Evolutionary conservation across 2,113 vertebrate species (phyloP).

Genomic region (Ranitomeya imitator): DNA sequence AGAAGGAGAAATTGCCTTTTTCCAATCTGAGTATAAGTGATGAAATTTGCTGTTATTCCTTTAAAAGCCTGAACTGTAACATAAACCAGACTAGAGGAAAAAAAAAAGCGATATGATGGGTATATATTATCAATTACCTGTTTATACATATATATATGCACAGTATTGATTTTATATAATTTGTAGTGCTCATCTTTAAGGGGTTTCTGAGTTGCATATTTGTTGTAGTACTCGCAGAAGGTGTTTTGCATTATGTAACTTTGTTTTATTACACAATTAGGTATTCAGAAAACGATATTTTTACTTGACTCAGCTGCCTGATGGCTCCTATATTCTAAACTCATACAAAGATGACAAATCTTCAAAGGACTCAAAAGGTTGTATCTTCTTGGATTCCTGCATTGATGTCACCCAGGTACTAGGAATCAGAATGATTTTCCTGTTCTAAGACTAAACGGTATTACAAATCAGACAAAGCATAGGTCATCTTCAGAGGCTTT

Average conservation of each 20-base stretch:
- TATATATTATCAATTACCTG: no score
- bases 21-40: no score
- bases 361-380: slow-evolving; percentile 95
- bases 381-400: slow-evolving; percentile 95
- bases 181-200: no score
- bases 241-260: not conserved
- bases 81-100: no score
- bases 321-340: slow-evolving; percentile 96
- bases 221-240: not conserved
- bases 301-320: slow-evolving; percentile 94
- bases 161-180: no score
- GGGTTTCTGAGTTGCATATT: no score
- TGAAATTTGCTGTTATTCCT: no score
- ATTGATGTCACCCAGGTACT: slow-evolving; percentile 91
- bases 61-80: no score
- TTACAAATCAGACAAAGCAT: not conserved
- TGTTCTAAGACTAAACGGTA: not conserved
- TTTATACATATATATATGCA: no score
- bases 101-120: no score
- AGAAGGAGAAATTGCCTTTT: no score
- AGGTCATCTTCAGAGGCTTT: not conserved
- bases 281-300: slow-evolving; percentile 96
- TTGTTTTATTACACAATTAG: slow-evolving; percentile 67
- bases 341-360: slow-evolving; percentile 98
- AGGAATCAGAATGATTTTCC: no score